phyloP scores from a whole-genome alignment of 1,140 invertebrate genomes.

The Macrobrachium rosenbergii region DNA sequence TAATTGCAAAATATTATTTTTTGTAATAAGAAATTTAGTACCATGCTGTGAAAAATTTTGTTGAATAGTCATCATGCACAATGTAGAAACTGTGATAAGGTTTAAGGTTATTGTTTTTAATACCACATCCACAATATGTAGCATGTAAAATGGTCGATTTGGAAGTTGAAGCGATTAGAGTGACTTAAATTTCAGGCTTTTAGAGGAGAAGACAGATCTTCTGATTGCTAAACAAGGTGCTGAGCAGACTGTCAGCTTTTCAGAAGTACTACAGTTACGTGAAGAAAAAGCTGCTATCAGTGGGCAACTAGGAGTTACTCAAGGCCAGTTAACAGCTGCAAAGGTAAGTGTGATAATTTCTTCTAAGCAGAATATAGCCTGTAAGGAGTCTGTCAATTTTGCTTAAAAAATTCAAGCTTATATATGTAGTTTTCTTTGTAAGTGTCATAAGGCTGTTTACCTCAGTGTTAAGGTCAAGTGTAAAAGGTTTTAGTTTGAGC shows the following conservation, averaged over 20 bases:
- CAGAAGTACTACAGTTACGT: constrained; percentile 6
- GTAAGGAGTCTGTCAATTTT: not conserved
- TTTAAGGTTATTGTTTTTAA: too few relatives aligned
- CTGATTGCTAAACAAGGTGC: constrained; percentile 14
- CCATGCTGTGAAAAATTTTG: not conserved
- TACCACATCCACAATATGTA: not conserved
- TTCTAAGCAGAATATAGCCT: too few relatives aligned
- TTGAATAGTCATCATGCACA: not conserved
- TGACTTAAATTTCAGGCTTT: constrained; percentile 17
- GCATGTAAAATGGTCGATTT: not conserved
- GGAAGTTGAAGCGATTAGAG: not conserved
- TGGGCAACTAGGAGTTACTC: not conserved
- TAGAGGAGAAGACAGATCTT: constrained; percentile 42
- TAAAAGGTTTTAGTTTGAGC: too few relatives aligned
- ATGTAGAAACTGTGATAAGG: not conserved
- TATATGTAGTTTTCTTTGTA: not conserved
- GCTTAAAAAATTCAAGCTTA: not conserved
- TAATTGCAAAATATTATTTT: too few relatives aligned
- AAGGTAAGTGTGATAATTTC: constrained; percentile 6
- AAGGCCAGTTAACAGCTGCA: not conserved
- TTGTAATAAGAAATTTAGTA: too few relatives aligned
- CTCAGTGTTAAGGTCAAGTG: too few relatives aligned
- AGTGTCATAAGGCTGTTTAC: not conserved
- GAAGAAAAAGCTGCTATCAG: constrained; percentile 34
- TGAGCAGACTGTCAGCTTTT: not conserved